phyloP scores from a whole-genome alignment of 2,888 invertebrate genomes.

The Himalopsyche anomala region DNA sequence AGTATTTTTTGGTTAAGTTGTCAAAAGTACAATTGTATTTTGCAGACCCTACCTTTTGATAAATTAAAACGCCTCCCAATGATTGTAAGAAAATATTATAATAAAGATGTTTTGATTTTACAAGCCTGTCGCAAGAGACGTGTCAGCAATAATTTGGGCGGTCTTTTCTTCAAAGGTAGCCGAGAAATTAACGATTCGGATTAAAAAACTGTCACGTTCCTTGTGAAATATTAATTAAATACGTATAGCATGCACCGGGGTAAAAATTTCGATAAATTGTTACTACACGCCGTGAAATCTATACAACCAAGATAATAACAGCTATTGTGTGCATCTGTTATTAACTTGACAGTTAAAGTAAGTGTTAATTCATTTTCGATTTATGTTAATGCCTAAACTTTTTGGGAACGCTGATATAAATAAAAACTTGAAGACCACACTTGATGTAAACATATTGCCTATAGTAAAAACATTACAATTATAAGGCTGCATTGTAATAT shows the following conservation, averaged over 20 bases:
- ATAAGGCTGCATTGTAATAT: not conserved
- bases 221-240: no score
- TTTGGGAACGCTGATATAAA: not conserved
- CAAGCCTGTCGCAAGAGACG: slow-evolving; percentile 1
- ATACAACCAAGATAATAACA: no score
- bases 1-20: no score
- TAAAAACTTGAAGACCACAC: not conserved
- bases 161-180: not conserved
- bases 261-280: no score
- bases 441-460: not conserved
- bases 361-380: no score
- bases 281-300: no score
- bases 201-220: not conserved
- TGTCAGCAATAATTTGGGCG: slow-evolving; percentile 4
- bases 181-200: not conserved
- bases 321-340: no score
- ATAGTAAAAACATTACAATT: not conserved
- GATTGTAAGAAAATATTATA: not conserved
- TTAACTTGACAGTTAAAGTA: no score
- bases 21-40: not conserved
- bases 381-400: no score
- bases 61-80: not conserved
- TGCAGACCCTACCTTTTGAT: not conserved
- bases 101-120: slow-evolving; percentile 39
- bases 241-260: no score